Evolutionary conservation across 2,113 vertebrate species (phyloP), one percentile per base, ranked within the genome.

Genomic region (Ictalurus furcatus): DNA sequence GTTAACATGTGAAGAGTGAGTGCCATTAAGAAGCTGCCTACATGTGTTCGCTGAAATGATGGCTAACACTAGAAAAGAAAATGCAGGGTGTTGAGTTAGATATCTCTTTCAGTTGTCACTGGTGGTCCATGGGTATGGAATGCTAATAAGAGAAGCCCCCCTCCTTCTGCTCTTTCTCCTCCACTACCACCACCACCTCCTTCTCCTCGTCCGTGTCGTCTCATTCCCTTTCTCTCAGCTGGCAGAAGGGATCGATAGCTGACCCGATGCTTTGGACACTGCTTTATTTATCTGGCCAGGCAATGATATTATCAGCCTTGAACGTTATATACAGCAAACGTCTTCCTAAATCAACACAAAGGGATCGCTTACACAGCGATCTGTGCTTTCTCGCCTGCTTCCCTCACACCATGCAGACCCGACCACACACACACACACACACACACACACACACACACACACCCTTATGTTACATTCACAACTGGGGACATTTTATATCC

Each of bases 101-200:
- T 96, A 97, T 97, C 97, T 98, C 97, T 98, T 97, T 97, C 97
- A 98, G 96, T 97, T 97, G 97, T 97, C 97, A 98, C 96, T 92
- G 93, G 94, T 95, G 95, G 97, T 96, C 95, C 97, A 95, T 96
- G 95, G 96, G 95, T 95, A 94, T 95, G 94, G 96, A 97, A 97
- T 97, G 97, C 96, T 97, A 97, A 98, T 97, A 95, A 97, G 95
- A 93, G 90, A 93, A 82, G 56, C 91, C 86, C 91, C 65, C 90
- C 81, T 91, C 78, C 76, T 81, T 92, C 93, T 94, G 93, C 92
- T 90, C 93, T 89, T 89, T 80, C 91, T 84, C 91, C 30, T 89
- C 90, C 85, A 88, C 90, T 85, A 90, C 92, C 81, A 85, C 88
- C 89, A 85, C 23, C 88, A 88, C 54, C 92, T 44, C 90, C 34